Evolutionary conservation across 1,140 invertebrate genomes (phyloP).

Genomic region (Daktulosphaira vitifoliae): DNA sequence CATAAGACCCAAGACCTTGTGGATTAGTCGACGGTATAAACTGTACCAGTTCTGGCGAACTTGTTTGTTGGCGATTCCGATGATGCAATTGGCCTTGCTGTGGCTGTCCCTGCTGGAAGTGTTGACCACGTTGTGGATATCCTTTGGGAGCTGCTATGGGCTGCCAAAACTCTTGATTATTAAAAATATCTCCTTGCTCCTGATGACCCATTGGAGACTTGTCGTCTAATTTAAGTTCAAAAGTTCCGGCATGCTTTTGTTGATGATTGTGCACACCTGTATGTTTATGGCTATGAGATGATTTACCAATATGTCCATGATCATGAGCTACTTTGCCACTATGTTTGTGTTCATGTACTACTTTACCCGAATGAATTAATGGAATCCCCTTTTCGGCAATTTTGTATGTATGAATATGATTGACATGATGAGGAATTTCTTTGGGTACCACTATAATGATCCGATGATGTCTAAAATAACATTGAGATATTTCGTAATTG

Average conservation of each 20-base stretch:
- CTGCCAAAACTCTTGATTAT: not conserved
- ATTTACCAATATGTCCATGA: constrained; percentile 16
- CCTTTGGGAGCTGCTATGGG: not conserved
- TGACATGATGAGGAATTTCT: constrained; percentile 13
- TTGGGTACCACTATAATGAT: constrained; percentile 28
- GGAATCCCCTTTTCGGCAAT: constrained; percentile 13
- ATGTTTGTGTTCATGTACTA: constrained; percentile 23
- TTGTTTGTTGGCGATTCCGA: not conserved
- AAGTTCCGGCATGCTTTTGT: not conserved
- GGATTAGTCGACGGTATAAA: constrained; percentile 13
- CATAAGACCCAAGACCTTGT: not conserved
- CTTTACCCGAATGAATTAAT: constrained; percentile 19
- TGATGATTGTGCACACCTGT: not conserved
- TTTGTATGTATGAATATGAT: constrained; percentile 24
- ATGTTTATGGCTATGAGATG: constrained; percentile 4
- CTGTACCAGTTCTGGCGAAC: not conserved
- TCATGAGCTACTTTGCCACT: constrained; percentile 20
- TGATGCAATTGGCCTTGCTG: not conserved
- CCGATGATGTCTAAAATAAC: constrained; percentile 16
- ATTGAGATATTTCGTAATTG: too few relatives aligned
- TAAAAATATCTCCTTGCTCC: not conserved
- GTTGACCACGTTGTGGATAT: not conserved
- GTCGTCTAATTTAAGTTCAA: not conserved
- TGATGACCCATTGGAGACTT: not conserved
- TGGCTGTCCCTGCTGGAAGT: not conserved